Evolutionary conservation across 2,888 invertebrate species (phyloP).

Genomic region (Agrochola lychnidis): DNA sequence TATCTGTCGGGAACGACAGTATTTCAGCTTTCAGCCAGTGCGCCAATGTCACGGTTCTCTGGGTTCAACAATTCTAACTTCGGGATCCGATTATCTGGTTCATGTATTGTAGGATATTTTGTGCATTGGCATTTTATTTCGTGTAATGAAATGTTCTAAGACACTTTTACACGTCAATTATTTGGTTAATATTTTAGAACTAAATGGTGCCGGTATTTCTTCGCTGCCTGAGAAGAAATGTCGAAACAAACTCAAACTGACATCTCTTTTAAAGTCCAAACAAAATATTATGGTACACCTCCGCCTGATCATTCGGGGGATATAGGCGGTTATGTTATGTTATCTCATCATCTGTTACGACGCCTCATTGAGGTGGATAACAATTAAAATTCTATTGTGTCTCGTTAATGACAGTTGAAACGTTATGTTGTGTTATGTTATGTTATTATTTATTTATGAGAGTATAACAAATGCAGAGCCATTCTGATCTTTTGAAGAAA

Average conservation of each 20-base stretch:
- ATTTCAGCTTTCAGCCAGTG: constrained; percentile 4
- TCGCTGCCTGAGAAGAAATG: not conserved
- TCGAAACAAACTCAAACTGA: not conserved
- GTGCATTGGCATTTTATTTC: not conserved
- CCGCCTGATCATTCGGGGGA: too few species aligned
- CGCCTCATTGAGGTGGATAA: too few species aligned
- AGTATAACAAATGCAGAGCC: not conserved
- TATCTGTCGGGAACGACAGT: not conserved
- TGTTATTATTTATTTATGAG: too few species aligned
- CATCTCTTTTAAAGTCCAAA: not conserved
- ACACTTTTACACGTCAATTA: not conserved
- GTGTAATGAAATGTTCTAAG: not conserved
- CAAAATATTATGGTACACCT: too few species aligned
- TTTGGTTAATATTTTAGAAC: not conserved
- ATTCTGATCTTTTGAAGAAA: not conserved
- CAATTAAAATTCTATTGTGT: too few species aligned
- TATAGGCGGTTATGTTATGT: too few species aligned
- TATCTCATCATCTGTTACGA: too few species aligned
- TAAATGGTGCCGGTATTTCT: not conserved
- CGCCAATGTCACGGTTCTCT: constrained; percentile 1
- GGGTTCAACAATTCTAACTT: not conserved
- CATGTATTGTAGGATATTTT: not conserved
- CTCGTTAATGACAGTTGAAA: too few species aligned
- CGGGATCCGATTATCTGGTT: not conserved
- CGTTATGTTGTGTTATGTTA: too few species aligned